Base-by-base conservation (phyloP, 1,140 invertebrate species). In the Philotrypesis tridentata region DNA sequence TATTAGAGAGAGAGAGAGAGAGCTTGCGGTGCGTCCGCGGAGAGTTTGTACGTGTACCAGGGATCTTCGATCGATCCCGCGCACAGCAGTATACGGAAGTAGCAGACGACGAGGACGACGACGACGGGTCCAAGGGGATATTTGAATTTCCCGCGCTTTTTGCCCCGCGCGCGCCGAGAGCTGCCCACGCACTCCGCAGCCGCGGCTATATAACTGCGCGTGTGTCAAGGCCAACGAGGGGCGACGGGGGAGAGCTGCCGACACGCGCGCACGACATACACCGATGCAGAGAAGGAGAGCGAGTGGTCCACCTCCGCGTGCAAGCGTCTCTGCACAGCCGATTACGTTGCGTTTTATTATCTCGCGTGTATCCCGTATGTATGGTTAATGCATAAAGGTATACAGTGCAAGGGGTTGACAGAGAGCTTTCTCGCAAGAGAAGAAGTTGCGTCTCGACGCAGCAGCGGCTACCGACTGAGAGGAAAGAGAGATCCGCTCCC, bases 401-500 rank as follows among this genome's bases (percentile, higher is more conserved):
- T 9, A 75, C 27, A 33, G 60, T 7, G 55, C n/a, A 33, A 61
- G 60, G 33, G 14, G 14, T 4, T 6, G 55, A 60, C 14, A 60
- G 9, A 5, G 27, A 29, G n/a, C n/a, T n/a, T n/a, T n/a, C n/a
- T n/a, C n/a, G n/a, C n/a, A 9, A 11, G 61, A 60, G 61, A 65
- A 65, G n/a, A 8, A 78, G 55, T 67, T 77, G 80, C 48, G 76
- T 71, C 80, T 43, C 80, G 67, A 37, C 11, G 76, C 83, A 84
- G 83, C 83, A 82, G 82, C 86, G 85, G 83, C 79, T 84, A 85
- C 86, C 82, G 84, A 88, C 87, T 88, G 87, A 88, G 83, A 83
- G 73, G 63, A 55, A 83, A 75, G n/a, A n/a, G n/a, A n/a, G n/a
- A n/a, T 65, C 9, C 31, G 37, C 71, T 8, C 70, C 31, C 12